These are phyloP conservation scores for Protodeltote pygarga DNA, from an alignment of 2,888 invertebrate genomes.

Conservation along the genomic window DNA sequence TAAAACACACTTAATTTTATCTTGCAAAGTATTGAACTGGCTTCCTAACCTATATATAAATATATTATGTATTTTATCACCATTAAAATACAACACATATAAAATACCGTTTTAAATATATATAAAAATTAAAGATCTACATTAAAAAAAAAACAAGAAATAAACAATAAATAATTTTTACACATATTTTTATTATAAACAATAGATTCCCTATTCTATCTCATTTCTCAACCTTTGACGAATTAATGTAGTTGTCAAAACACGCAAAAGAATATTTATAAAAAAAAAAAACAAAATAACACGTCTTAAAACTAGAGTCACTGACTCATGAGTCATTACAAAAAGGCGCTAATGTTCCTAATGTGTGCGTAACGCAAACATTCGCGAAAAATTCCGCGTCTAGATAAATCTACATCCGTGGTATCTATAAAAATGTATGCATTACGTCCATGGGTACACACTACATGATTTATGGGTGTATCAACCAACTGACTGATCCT, in stretches of 20 bases:
- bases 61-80: no score
- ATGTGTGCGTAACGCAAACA: constrained; percentile 26
- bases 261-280: constrained; percentile 10
- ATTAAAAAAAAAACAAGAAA: no score
- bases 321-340: constrained; percentile 37
- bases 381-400: constrained; percentile 44
- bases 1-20: no score
- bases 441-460: constrained; percentile 58
- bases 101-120: no score
- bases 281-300: constrained; percentile 25
- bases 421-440: constrained; percentile 57
- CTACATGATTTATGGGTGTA: constrained; percentile 76
- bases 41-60: no score
- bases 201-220: no score
- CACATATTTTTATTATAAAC: no score
- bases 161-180: no score
- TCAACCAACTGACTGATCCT: constrained; percentile 67
- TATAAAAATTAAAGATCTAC: no score
- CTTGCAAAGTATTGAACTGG: no score
- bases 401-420: constrained; percentile 39
- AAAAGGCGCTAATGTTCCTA: constrained; percentile 34
- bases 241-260: constrained; percentile 18
- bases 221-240: no score
- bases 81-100: no score
- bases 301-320: constrained; percentile 18